Evolutionary conservation across 2,797 vertebrate genomes (phyloP).

Genomic region (Enteromius treurensis): DNA sequence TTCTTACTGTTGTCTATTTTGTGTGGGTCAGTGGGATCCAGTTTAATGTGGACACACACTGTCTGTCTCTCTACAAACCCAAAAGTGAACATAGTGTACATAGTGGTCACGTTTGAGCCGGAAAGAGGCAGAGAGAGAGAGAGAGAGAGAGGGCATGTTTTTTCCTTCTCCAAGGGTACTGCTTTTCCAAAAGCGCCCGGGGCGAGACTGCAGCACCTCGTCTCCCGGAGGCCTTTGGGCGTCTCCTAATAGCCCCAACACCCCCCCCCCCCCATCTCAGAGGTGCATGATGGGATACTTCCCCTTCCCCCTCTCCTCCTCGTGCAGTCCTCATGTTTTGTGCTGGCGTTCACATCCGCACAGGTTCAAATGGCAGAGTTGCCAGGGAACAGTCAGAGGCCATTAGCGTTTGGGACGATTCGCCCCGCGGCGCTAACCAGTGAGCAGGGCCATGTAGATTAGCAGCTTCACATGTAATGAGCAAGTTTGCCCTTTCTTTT

Average conservation of each 20-base stretch:
- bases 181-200: conserved; percentile 95
- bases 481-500: conserved; percentile 76
- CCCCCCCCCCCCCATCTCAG: conserved; percentile 89
- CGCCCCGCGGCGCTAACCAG: conserved; percentile 96
- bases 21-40: neutral
- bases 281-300: conserved; percentile 97
- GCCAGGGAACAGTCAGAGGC: conserved; percentile 99
- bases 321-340: conserved; percentile 68
- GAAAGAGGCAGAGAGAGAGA: conserved; percentile 44
- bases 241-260: conserved; percentile 91
- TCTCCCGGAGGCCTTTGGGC: conserved; percentile 96
- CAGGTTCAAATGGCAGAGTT: conserved; percentile 99
- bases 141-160: conserved; percentile 57
- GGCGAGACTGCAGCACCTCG: conserved; percentile 98
- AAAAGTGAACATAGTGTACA: conserved; percentile 65
- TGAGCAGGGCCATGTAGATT: conserved; percentile 84
- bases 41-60: conserved; percentile 14
- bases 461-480: conserved; percentile 84
- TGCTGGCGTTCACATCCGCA: conserved; percentile 90
- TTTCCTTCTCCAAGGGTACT: conserved; percentile 87
- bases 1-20: neutral
- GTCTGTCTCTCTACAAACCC: neutral
- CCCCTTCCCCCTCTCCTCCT: conserved; percentile 78
- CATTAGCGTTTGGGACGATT: conserved; percentile 99
- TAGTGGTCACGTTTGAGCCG: conserved; percentile 69